Base-by-base conservation (phyloP, 53 echinoderm and acorn worm genomes). In the Crossaster papposus region DNA sequence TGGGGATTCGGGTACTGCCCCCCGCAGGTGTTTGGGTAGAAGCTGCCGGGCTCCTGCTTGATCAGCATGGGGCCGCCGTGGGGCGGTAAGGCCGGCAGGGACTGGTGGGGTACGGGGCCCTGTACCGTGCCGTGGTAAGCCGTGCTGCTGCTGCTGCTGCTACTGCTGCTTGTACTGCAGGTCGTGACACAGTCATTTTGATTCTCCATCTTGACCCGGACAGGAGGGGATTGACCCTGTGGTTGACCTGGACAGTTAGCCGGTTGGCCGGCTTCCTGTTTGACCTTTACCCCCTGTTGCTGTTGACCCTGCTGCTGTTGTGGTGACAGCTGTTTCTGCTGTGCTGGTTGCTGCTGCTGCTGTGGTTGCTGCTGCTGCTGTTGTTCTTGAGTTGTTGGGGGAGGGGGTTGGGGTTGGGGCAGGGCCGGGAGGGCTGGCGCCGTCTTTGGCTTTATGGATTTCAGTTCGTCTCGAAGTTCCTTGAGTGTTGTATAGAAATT, bases 391-490 rank as follows among this genome's bases (percentile, higher is more conserved):
- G 81, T 81, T 78, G 89, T 90, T 91, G 87, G 82, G 83, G 81
- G 81, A 33, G 80, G 84, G 78, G 92, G 87, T 29, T 91, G 84
- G 78, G 92, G 87, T 29, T 91, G 81, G 50, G 89, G 93, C 51
- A 89, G 89, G 65, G 74, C 35, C 34, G 44, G 44, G 14, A 83
- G 84, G 64, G 92, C 72, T 52, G 90, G 58, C 65, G 92, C 80
- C 51, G 94, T 80, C 72, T 91, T 91, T 35, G 82, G 83, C 65
- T 88, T 74, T 50, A 82, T 85, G 28, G 90, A 93, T 85, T 94
- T 96, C 30, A 99, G 91, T 89, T 99, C 95, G 53, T 99, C 94
- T 79, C 99, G 92, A 34, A 99, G 93, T 76, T 99, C 93, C 88
- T 96, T 96, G 54, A 99, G 93, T 36, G 92, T 90, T 50, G 96